phyloP scores from a whole-genome alignment of 2,113 vertebrate species.

The Connochaetes taurinus region DNA sequence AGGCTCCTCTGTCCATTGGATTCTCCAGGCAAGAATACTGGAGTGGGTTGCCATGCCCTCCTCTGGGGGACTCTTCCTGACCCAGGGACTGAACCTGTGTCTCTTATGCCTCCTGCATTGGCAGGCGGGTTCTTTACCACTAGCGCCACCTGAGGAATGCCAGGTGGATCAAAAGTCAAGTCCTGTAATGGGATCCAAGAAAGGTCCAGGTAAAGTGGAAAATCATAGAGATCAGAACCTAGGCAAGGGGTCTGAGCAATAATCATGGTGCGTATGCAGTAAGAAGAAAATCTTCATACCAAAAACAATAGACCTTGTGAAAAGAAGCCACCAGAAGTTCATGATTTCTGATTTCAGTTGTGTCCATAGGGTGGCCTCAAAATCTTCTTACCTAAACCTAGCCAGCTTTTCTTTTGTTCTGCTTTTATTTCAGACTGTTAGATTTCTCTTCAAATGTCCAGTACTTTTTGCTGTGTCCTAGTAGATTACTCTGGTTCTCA shows the following conservation, averaged over 20 bases:
- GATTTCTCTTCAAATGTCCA: not conserved
- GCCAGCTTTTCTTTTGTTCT: not conserved
- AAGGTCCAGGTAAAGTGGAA: not conserved
- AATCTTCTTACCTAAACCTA: not conserved
- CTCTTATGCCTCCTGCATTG: not conserved
- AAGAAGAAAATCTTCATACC: not conserved
- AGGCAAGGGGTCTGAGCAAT: not conserved
- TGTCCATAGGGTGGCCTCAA: not conserved
- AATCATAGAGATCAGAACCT: not conserved
- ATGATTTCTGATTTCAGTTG: not conserved
- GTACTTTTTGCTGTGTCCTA: not conserved
- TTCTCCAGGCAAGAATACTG: not conserved
- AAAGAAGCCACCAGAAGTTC: not conserved
- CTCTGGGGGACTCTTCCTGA: not conserved
- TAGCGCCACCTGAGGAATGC: not conserved
- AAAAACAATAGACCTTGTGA: not conserved
- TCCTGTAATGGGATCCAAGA: not conserved
- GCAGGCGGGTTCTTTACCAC: not conserved
- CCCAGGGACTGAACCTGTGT: not conserved
- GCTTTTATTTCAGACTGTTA: not conserved
- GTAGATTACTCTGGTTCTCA: not conserved
- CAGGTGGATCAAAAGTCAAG: not conserved
- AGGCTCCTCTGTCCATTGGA: not conserved
- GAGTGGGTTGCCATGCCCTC: not conserved
- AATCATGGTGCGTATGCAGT: rapidly evolving